Conservation (phyloP, 2,888 invertebrate species). For the Drosophila kanekoi region DNA sequence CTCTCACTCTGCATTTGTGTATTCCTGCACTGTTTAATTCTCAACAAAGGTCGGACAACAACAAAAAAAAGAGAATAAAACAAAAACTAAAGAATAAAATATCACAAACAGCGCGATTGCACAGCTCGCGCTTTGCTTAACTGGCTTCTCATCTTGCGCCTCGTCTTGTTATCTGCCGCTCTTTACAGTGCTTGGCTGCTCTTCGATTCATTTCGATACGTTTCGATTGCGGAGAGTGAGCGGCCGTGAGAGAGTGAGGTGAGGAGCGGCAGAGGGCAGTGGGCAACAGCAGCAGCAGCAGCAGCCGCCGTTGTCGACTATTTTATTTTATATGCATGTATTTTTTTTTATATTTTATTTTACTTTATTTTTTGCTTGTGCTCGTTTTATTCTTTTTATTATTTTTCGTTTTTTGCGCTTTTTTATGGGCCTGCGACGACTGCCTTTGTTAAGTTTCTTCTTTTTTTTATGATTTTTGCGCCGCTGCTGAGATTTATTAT, state of each 20-base stretch:
- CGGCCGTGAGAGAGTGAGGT: neutral
- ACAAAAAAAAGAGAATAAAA: conserved; percentile 2
- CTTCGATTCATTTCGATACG: conserved; percentile 51
- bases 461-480: conserved; percentile 67
- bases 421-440: conserved; percentile 62
- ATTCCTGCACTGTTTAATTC: conserved; percentile 18
- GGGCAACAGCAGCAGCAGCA: conserved; percentile 12
- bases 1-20: neutral
- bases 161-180: conserved; percentile 35
- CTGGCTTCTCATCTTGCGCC: conserved; percentile 21
- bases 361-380: conserved; percentile 30
- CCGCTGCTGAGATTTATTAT: conserved; percentile 70
- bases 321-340: conserved; percentile 61
- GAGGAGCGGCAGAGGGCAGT: conserved; percentile 3
- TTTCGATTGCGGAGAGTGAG: conserved; percentile 47
- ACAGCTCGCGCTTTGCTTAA: conserved; percentile 24
- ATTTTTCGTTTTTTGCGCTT: conserved; percentile 52
- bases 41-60: conserved; percentile 7
- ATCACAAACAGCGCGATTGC: conserved; percentile 19
- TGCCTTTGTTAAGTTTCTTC: conserved; percentile 62
- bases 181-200: conserved; percentile 36
- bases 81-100: neutral
- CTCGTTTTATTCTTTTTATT: conserved; percentile 35
- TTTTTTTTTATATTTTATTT: conserved; percentile 43
- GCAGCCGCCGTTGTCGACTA: conserved; percentile 33